Base-by-base conservation (phyloP, 2,797 vertebrate species). In the Tokudaia muenninki region DNA sequence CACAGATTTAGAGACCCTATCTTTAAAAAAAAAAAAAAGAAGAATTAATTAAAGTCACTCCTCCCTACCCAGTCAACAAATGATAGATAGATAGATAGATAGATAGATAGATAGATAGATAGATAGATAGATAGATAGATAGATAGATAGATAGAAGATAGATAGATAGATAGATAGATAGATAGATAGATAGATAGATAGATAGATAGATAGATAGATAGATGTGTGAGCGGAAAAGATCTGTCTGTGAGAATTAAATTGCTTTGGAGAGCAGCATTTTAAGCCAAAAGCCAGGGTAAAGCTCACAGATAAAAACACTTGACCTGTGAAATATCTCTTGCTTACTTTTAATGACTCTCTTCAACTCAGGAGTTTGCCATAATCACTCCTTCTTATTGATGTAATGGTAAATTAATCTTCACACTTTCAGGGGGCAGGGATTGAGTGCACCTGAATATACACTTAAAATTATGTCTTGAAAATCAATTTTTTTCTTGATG, bases 341-440 rank as follows among this genome's bases (percentile, higher is more conserved):
- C 96, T 95, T 96, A 63, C 55, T 96, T 95, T 97, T 80, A 96
- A 96, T 96, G 94, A 83, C 92, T 96, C 86, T 90, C 55, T 63
- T 96, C 93, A 92, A 94, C 93, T 94, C 84, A 80, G 52, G 92
- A 93, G 93, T 96, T 90, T 91, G 84, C 94, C 86, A 91, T 97
- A 94, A 97, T 97, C 97, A 95, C 81, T 92, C 92, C 93, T 94
- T 95, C 81, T 97, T 95, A 97, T 83, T 97, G 93, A 96, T 91
- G 90, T 94, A 84, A 97, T 72, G 84, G 92, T 91, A 97, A 96
- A 97, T 97, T 97, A 97, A 96, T 95, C 95, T 97, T 97, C 90
- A 67, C 41, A 94, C 91, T 84, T 92, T 41, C 41, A 52, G 9
- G 26, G 78, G 50, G 19, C 41, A 22, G 2, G 52, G 88, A 87